Evolutionary conservation across 2,113 vertebrate genomes (phyloP).

Genomic region (Coryphaenoides rupestris): DNA sequence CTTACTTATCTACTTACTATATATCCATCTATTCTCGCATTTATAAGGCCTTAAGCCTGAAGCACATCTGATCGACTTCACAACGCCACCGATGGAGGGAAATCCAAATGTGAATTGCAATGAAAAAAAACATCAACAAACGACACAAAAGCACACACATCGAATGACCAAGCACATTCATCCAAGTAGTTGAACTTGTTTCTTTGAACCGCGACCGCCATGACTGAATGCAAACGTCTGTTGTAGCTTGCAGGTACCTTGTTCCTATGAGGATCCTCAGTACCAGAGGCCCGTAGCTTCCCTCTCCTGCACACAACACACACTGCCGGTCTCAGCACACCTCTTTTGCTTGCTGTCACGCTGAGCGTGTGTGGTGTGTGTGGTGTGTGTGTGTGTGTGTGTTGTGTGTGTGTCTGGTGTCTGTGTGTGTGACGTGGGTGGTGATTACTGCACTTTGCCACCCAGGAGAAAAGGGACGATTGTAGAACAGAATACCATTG

Average conservation of each 20-base stretch:
- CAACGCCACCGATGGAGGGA: neutral
- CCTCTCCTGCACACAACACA: constrained; percentile 48
- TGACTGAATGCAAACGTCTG: constrained; percentile 56
- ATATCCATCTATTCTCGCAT: constrained; percentile 18
- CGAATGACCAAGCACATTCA: neutral
- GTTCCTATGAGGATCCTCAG: constrained; percentile 13
- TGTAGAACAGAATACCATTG: constrained; percentile 28
- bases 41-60: constrained; percentile 25
- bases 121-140: neutral
- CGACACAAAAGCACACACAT: neutral
- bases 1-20: constrained; percentile 18
- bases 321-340: constrained; percentile 61
- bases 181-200: constrained; percentile 33
- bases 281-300: constrained; percentile 28
- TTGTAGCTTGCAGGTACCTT: constrained; percentile 44
- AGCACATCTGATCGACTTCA: constrained; percentile 28
- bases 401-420: constrained; percentile 20
- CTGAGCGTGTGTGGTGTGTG: constrained; percentile 23
- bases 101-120: constrained; percentile 2
- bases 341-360: constrained; percentile 31
- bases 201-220: constrained; percentile 45
- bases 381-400: constrained; percentile 18
- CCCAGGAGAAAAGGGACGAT: constrained; percentile 31
- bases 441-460: constrained; percentile 54
- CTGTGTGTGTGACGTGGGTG: no score